These are phyloP conservation scores for Sebastes taczanowskii DNA, from an alignment of 2,797 vertebrate species.

Conservation along the genomic window DNA sequence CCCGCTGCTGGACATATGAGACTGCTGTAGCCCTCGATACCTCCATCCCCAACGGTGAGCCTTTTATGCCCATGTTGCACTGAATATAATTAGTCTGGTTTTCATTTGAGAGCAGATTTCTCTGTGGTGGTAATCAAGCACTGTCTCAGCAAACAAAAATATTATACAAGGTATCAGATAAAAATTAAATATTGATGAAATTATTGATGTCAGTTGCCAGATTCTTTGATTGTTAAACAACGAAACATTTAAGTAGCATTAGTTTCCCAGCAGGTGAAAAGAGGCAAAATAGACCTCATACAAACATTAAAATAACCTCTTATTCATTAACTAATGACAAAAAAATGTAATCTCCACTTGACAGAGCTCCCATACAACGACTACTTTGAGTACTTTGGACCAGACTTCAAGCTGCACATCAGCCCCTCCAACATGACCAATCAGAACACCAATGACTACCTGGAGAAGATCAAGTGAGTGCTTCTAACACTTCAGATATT, in stretches of 20 bases:
- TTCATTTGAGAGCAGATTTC: not conserved
- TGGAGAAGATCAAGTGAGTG: constrained; percentile 94
- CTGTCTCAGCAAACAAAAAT: not conserved
- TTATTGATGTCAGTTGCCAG: not conserved
- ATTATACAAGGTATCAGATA: not conserved
- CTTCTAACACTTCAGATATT: not conserved
- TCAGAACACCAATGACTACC: constrained; percentile 97
- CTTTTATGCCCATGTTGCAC: not conserved
- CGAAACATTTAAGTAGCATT: not conserved
- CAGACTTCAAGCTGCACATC: constrained; percentile 99
- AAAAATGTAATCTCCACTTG: not conserved
- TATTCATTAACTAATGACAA: not conserved
- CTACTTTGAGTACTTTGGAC: constrained; percentile 99
- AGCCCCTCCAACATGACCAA: constrained; percentile 99
- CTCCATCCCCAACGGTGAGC: constrained; percentile 90
- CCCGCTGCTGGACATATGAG: constrained; percentile 96
- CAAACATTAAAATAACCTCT: not conserved
- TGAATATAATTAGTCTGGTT: not conserved
- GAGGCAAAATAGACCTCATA: no score
- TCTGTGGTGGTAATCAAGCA: not conserved
- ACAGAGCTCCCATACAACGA: constrained; percentile 96
- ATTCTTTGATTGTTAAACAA: not conserved
- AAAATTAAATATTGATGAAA: not conserved
- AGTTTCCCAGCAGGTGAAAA: not conserved
- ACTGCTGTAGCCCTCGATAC: constrained; percentile 95